These are phyloP conservation scores for Paguma larvata DNA, from an alignment of 2,797 vertebrate genomes.

Conservation along the genomic window DNA sequence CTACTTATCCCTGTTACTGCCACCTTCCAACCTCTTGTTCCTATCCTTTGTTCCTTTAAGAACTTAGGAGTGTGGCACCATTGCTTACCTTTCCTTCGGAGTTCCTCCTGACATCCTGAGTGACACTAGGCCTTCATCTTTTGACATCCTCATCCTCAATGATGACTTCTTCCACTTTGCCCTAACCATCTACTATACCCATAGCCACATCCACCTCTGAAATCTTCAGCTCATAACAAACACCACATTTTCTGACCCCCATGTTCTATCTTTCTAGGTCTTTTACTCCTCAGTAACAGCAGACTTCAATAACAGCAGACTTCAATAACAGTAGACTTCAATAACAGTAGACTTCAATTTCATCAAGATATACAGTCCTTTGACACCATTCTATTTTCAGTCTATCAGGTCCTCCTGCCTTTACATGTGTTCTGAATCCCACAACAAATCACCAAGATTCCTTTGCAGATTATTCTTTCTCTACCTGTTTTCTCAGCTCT, in stretches of 20 bases:
- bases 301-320: background rate
- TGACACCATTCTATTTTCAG: background rate
- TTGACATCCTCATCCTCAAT: background rate
- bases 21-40: background rate
- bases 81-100: background rate
- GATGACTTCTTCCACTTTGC: background rate
- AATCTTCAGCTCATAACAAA: background rate
- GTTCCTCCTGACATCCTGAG: background rate
- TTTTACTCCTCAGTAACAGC: background rate
- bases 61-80: background rate
- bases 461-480: background rate
- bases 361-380: background rate
- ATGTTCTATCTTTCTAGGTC: background rate
- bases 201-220: background rate
- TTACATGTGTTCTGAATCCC: background rate
- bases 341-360: background rate
- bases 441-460: background rate
- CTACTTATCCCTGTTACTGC: background rate
- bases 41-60: background rate
- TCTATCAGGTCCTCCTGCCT: background rate
- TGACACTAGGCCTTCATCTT: background rate
- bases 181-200: background rate
- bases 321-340: background rate
- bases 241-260: background rate
- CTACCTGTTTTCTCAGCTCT: background rate